Evolutionary conservation across 1,140 invertebrate species (phyloP).

Genomic region (Drosophila pandora): DNA sequence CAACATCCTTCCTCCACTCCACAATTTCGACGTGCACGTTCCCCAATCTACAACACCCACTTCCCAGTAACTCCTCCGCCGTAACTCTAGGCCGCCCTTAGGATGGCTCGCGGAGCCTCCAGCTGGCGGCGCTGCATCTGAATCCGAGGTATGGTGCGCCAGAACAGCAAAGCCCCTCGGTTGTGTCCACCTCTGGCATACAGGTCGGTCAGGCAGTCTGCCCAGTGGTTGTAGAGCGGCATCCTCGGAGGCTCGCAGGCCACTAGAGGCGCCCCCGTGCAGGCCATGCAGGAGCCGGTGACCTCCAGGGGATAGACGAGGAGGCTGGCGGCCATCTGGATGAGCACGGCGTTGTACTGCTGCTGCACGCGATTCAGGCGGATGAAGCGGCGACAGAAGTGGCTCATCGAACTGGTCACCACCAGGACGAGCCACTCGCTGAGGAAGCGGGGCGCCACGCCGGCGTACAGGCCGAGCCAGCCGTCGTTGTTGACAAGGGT

Average conservation of each 20-base stretch:
- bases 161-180: constrained; percentile 50
- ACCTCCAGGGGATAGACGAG: constrained; percentile 53
- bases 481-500: constrained; percentile 7
- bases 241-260: constrained; percentile 55
- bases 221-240: constrained; percentile 58
- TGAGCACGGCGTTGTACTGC: constrained; percentile 37
- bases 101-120: neutral
- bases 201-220: constrained; percentile 52
- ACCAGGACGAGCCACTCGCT: constrained; percentile 36
- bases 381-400: constrained; percentile 14
- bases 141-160: constrained; percentile 43
- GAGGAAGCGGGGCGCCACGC: constrained; percentile 48
- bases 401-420: constrained; percentile 24
- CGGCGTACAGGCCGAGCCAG: constrained; percentile 34
- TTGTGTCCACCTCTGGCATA: constrained; percentile 47
- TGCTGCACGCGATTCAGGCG: neutral
- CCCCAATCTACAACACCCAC: neutral
- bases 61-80: neutral
- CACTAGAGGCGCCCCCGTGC: constrained; percentile 36
- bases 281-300: constrained; percentile 57
- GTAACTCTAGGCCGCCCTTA: neutral
- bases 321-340: constrained; percentile 38
- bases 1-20: too few species aligned
- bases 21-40: neutral
- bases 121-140: constrained; percentile 7